Base-by-base conservation (phyloP, 2,888 invertebrate genomes). In the Physocephala rufipes region DNA sequence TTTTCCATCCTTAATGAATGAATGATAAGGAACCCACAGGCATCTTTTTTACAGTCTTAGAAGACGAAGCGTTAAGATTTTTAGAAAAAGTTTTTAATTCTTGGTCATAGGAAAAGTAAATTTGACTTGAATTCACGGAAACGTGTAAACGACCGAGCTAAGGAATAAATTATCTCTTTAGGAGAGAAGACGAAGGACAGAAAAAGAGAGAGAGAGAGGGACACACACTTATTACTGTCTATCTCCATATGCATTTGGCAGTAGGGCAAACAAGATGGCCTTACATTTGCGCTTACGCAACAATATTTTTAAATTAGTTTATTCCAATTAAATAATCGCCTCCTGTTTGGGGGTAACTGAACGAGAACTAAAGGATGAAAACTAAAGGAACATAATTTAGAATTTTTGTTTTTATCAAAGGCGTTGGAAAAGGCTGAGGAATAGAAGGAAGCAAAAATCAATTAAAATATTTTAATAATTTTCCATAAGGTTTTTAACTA, bases 241-340 rank as follows among this genome's bases (percentile, higher is more conserved):
- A n/a, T 16, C 53, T 16, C 15, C 26, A 16, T 13, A n/a, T 30
- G n/a, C 65, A 12, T 2, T n/a, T 51, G 65, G 7, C 30, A 65
- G 58, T 70, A 47, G 64, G 58, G 49, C 63, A 70, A 28, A 9
- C 21, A 30, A 13, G 16, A 45, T 16, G 15, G 36, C 36, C 45
- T 24, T 70, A 63, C 36, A 51, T 12, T 19, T 53, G n/a, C n/a
- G 36, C 55, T 45, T 64, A 64, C 70, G 55, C 58, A 55, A 66
- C 67, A 55, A 55, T 51, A 71, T 67, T 55, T 64, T 21, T n/a
- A 67, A 45, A 67, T 62, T 71, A 71, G 67, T 71, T 71, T 71
- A 71, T 71, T 67, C 71, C 21, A 67, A 62, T 53, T 51, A 51
- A 28, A 43, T 49, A 47, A 67, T 28, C 71, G 67, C 67, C 67